phyloP scores from a whole-genome alignment of 2,797 vertebrate species.

The Tokudaia muenninki region DNA sequence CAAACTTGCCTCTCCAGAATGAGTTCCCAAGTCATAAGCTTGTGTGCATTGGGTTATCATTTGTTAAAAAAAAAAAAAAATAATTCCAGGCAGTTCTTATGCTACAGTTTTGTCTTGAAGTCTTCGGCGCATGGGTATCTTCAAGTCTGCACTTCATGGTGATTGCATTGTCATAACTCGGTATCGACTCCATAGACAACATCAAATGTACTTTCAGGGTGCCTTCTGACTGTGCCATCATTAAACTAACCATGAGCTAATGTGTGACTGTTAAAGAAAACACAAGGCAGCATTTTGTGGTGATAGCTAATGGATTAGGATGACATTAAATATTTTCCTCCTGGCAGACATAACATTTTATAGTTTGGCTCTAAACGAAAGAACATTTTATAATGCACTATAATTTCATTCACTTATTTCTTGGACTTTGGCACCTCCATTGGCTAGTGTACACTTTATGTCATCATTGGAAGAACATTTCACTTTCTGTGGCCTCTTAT shows the following conservation, averaged over 20 bases:
- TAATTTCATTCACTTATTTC: constrained; percentile 83
- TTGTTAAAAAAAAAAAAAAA: background rate
- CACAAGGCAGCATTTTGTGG: constrained; percentile 86
- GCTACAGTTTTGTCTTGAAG: background rate
- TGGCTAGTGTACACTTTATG: constrained; percentile 77
- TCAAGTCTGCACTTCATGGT: background rate
- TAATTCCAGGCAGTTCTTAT: background rate
- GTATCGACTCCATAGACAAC: constrained; percentile 78
- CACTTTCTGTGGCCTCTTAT: constrained; percentile 73
- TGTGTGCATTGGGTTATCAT: background rate
- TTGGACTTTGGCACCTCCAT: constrained; percentile 75
- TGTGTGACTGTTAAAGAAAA: constrained; percentile 90
- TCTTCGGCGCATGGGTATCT: background rate
- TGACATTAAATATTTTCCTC: constrained; percentile 87
- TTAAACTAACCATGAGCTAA: constrained; percentile 89
- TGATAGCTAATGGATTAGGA: constrained; percentile 86
- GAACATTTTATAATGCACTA: constrained; percentile 78
- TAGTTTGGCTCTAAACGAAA: constrained; percentile 85
- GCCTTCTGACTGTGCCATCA: constrained; percentile 85
- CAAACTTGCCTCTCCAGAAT: background rate
- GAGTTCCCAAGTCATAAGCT: constrained; percentile 34
- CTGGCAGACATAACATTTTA: constrained; percentile 87
- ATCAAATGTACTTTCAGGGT: constrained; percentile 85
- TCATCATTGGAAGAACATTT: constrained; percentile 80
- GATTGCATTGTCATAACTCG: constrained; percentile 78